Evolutionary conservation across 2,797 vertebrate genomes (phyloP).

Genomic region (Sebastolobus altivelis): DNA sequence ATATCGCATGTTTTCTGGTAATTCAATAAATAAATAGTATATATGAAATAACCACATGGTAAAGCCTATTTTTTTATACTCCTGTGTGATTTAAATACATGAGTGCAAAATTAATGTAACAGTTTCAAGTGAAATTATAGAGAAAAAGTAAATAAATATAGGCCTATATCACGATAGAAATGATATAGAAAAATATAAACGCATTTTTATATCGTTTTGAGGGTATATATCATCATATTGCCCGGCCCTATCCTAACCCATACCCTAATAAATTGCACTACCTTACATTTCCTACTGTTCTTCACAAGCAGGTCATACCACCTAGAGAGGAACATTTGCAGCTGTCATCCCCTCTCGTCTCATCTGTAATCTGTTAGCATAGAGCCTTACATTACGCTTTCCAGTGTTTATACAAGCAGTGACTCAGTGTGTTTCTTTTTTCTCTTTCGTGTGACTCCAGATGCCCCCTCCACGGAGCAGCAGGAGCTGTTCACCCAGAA

Average conservation of each 20-base stretch:
- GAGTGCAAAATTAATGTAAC: too few species aligned
- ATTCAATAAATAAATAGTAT: too few species aligned
- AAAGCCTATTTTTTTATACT: too few species aligned
- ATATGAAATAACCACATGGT: too few species aligned
- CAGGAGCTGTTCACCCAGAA: constrained; percentile 97
- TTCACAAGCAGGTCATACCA: neutral
- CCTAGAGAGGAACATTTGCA: neutral
- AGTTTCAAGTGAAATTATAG: too few species aligned
- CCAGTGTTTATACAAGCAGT: neutral
- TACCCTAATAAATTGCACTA: neutral
- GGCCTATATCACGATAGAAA: too few species aligned
- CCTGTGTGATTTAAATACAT: too few species aligned
- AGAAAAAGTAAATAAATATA: too few species aligned
- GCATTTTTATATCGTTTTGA: too few species aligned
- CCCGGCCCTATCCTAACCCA: neutral
- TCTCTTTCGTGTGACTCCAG: constrained; percentile 79
- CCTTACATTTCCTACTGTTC: neutral
- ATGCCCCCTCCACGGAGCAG: constrained; percentile 94
- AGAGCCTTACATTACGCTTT: neutral
- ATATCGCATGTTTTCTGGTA: too few species aligned
- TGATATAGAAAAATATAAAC: too few species aligned
- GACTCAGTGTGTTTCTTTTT: constrained; percentile 32
- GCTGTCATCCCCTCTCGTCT: neutral
- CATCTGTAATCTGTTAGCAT: constrained; percentile 10
- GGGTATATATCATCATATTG: neutral